These are phyloP conservation scores for Drosophila navojoa DNA, from an alignment of 1,140 invertebrate species.

Conservation along the genomic window DNA sequence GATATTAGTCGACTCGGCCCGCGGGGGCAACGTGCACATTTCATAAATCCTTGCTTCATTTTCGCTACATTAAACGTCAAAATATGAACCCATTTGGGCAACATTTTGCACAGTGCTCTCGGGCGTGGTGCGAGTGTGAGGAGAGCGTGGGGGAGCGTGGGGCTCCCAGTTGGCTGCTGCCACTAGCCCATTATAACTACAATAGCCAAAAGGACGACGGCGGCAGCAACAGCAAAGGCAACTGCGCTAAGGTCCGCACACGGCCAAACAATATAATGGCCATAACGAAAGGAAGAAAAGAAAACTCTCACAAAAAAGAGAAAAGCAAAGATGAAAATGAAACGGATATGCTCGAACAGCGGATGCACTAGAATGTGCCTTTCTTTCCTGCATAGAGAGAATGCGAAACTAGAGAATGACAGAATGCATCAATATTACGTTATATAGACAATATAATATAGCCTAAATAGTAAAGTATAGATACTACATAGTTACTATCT, in stretches of 20 bases:
- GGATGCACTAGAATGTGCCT: not conserved
- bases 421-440: no score
- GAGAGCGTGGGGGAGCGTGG: not conserved
- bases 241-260: constrained; percentile 33
- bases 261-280: constrained; percentile 67
- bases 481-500: no score
- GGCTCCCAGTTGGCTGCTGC: constrained; percentile 37
- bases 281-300: constrained; percentile 74
- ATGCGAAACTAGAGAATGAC: no score
- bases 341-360: constrained; percentile 7
- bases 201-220: constrained; percentile 53
- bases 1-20: constrained; percentile 22
- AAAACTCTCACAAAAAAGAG: constrained; percentile 42
- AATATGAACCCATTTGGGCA: constrained; percentile 81
- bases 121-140: constrained; percentile 9
- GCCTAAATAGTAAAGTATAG: no score
- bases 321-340: not conserved
- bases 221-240: constrained; percentile 43
- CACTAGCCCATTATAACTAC: constrained; percentile 76
- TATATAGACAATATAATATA: no score
- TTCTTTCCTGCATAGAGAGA: no score
- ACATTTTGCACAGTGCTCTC: constrained; percentile 60
- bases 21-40: constrained; percentile 75
- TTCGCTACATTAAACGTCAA: constrained; percentile 82
- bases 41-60: constrained; percentile 80